Percentiles rank a stretch among this genome's conserved stretches.
Conservation (phyloP, 2,888 invertebrate species). For the Quadroppia sp. region DNA sequence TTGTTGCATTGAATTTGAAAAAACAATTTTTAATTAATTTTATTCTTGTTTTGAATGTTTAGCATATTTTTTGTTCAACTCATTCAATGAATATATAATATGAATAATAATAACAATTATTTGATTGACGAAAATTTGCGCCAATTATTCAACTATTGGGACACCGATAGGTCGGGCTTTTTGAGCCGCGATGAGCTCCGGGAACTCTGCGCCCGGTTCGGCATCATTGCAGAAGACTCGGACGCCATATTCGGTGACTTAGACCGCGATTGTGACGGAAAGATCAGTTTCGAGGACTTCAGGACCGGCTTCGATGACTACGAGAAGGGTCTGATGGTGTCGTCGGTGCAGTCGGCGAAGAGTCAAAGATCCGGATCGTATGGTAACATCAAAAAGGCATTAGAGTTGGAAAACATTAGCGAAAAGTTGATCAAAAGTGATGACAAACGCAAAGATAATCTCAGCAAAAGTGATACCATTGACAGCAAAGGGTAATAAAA, state of each 20-base stretch:
- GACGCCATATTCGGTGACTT: constrained; percentile 57
- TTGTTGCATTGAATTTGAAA: background rate
- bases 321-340: constrained; percentile 23
- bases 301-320: constrained; percentile 55
- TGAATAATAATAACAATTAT: background rate
- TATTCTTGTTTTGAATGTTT: background rate
- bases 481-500: background rate
- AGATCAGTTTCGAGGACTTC: constrained; percentile 58
- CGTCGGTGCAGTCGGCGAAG: background rate
- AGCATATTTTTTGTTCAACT: background rate
- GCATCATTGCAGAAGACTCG: constrained; percentile 54
- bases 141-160: constrained; percentile 56
- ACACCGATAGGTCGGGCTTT: constrained; percentile 55
- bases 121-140: constrained; percentile 29
- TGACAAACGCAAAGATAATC: background rate
- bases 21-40: background rate
- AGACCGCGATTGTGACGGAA: constrained; percentile 58
- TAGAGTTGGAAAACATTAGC: constrained; percentile 5
- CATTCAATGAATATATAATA: background rate
- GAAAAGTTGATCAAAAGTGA: constrained; percentile 14
- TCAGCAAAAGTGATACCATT: background rate
- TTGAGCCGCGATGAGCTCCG: constrained; percentile 56
- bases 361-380: background rate
- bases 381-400: background rate
- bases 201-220: constrained; percentile 56